Base-by-base conservation (phyloP, 2,888 invertebrate species). In the Sarcophaga carnaria region DNA sequence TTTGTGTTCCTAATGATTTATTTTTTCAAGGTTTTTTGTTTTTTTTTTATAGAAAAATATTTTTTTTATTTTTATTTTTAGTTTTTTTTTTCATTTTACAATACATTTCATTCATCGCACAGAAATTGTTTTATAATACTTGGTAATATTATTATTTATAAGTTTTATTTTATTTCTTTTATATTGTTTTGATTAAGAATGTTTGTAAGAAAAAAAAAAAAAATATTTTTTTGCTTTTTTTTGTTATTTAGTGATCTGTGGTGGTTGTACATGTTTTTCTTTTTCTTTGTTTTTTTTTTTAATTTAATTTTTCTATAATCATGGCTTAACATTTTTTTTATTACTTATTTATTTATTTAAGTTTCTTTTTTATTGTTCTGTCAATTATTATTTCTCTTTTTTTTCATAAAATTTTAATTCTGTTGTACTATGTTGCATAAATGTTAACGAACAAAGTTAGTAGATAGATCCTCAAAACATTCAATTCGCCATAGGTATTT, bases 351-450 rank as follows among this genome's bases (percentile, higher is more conserved):
- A n/a, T 59, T 17, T 66, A 20, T 22, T 60, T 47, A 2, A 37
- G 37, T 74, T 74, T 25, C 74, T 60, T 22, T 75, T 75, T 67
- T 80, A 80, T 80, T 80, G 74, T 80, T 71, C 74, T 81, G 81
- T 81, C 81, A 75, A 75, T 81, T 81, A 81, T 75, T 72, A 20
- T 10, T 25, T 14, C 63, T 75, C 25, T 47, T 45, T 6, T 67
- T 67, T 62, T 71, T 25, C 37, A 81, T 54, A 70, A 1, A 49
- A 12, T 22, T 37, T 37, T 37, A 37, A 37, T 8, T 37, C 37
- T 25, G 2, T 25, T 12, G 25, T 20, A 62, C 14, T 54, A 20
- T 62, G 62, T 3, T 4, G 6, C n/a, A 64, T 14, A 64, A 64
- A 10, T 37, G 10, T 37, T 37, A 6, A 37, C 2, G 2, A 37